Conservation (phyloP, 2,888 invertebrate genomes). For the Polylopha cassiicola region DNA sequence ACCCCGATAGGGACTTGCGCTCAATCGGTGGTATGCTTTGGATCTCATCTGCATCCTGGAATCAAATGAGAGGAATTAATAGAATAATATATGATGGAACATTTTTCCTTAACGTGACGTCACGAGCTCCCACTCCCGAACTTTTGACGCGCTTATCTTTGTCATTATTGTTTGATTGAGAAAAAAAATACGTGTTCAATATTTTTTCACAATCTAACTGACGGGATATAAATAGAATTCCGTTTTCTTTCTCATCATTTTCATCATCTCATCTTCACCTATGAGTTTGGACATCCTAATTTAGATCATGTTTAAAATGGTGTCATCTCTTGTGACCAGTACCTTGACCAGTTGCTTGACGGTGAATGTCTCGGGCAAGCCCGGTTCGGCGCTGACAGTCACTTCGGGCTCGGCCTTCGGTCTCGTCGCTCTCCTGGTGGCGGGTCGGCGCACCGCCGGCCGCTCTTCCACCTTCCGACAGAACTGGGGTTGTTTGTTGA, state of each 20-base stretch:
- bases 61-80: background rate
- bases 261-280: too few species aligned
- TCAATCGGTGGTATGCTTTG: constrained; percentile 37
- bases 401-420: constrained; percentile 30
- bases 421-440: constrained; percentile 36
- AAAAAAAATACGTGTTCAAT: too few species aligned
- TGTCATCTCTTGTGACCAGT: constrained; percentile 1
- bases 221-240: too few species aligned
- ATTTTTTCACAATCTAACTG: too few species aligned
- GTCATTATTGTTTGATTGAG: too few species aligned
- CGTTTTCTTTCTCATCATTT: too few species aligned
- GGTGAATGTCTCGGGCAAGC: constrained; percentile 52
- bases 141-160: background rate
- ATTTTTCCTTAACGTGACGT: too few species aligned
- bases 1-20: constrained; percentile 48
- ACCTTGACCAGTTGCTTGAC: constrained; percentile 52
- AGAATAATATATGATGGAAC: background rate
- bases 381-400: constrained; percentile 32
- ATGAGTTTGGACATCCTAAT: too few species aligned
- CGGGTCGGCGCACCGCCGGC: constrained; percentile 37
- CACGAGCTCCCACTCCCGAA: background rate
- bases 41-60: background rate
- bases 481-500: constrained; percentile 91
- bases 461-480: constrained; percentile 75
- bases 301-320: background rate